Evolutionary conservation across 2,888 invertebrate genomes (phyloP), one percentile per base, ranked within the genome.

Genomic region (Euclidia mi): DNA sequence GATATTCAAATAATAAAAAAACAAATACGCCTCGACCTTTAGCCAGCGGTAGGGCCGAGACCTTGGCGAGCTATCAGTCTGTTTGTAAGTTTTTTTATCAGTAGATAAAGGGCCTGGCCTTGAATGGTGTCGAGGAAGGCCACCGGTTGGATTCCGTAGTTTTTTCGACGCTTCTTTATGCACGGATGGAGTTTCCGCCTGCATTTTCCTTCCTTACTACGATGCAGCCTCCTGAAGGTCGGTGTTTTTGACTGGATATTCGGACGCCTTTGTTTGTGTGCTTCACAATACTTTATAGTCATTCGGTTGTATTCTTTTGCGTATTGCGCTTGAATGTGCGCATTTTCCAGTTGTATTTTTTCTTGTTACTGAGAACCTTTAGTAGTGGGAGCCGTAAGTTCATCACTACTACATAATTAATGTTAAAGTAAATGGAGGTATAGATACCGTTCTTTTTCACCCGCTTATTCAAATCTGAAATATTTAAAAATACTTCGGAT

Each of bases 21-120:
- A 73, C 67, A 71, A 70, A 77, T 70, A 80, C 75, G 78, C 85
- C 84, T 85, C 88, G 89, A 92, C 91, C 92, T 92, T 91, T 90
- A 89, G 86, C 89, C 87, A 86, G 72, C 79, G 81, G 72, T 81
- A 82, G 84, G 83, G 74, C 85, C 81, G 71, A 79, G 90, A 85
- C 91, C 92, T 90, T 89, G 90, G 70, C 80, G 80, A 71, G 67
- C 85, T 91, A 87, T 91, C 90, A 84, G 76, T 65, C 69, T 82
- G 80, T 85, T 84, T 82, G 81, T 82, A 72, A 59, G 71, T 79
- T 82, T 84, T 79, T 84, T 88, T 89, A 90, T 89, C 88, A 73
- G 48, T 47, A 76, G 90, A 92, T 91, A 90, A 90, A 92, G 92
- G 93, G 90, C 82, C 82, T 81, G 88, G 77, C 92, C 92, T 92